These are phyloP conservation scores for Xenopus borealis DNA, from an alignment of 2,113 vertebrate species.

Conservation along the genomic window DNA sequence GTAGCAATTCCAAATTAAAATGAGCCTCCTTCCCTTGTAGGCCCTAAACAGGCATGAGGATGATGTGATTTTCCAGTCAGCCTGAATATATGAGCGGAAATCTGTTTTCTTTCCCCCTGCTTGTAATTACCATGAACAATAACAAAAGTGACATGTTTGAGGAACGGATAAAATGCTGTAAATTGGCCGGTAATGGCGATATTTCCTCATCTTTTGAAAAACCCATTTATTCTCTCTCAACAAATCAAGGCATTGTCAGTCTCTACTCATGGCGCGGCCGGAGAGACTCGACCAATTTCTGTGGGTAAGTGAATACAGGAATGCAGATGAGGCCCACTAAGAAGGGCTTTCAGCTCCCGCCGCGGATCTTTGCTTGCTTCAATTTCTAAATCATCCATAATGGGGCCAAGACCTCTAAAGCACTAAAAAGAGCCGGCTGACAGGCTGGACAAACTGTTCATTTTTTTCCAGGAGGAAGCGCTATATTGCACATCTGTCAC, in stretches of 20 bases:
- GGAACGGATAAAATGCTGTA: slow-evolving; percentile 99
- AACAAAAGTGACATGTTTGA: slow-evolving; percentile 99
- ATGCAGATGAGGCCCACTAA: slow-evolving; percentile 86
- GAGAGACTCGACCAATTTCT: slow-evolving; percentile 81
- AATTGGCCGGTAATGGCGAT: slow-evolving; percentile 99
- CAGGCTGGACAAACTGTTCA: slow-evolving; percentile 95
- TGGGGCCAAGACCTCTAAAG: slow-evolving; percentile 95
- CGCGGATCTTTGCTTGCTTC: slow-evolving; percentile 76
- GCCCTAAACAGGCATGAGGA: slow-evolving; percentile 89
- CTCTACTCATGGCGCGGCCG: slow-evolving; percentile 85
- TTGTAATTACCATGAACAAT: slow-evolving; percentile 97
- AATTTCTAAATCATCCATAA: slow-evolving; percentile 99
- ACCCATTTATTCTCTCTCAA: slow-evolving; percentile 99
- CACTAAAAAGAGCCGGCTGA: slow-evolving; percentile 93
- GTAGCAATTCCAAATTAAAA: slow-evolving; percentile 94
- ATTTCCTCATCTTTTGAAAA: slow-evolving; percentile 99
- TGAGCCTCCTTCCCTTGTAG: slow-evolving; percentile 87
- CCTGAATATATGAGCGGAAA: slow-evolving; percentile 78
- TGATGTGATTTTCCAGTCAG: slow-evolving; percentile 86
- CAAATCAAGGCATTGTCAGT: slow-evolving; percentile 99
- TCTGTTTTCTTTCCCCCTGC: slow-evolving; percentile 75
- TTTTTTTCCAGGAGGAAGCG: slow-evolving; percentile 88
- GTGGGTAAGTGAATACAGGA: slow-evolving; percentile 71
- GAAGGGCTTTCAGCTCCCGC: slow-evolving; percentile 71
- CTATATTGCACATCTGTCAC: slow-evolving; percentile 95